Percentiles rank a stretch among this genome's conserved stretches.
Conservation (phyloP, 2,888 invertebrate species). For the Drosophila mimica region DNA sequence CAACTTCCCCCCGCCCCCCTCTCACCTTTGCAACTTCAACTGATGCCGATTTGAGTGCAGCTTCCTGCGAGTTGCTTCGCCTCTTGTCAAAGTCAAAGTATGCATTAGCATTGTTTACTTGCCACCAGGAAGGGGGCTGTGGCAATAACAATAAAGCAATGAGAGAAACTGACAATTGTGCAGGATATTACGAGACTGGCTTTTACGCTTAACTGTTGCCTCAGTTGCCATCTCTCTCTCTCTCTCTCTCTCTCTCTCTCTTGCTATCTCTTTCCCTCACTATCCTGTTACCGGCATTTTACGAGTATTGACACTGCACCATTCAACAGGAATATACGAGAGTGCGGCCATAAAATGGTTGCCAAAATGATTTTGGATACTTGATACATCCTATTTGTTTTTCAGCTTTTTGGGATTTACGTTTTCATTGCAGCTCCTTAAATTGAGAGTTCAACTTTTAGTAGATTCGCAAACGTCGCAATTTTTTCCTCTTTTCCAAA, state of each 20-base stretch:
- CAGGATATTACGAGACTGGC: slow-evolving; percentile 65
- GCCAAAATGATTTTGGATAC: slow-evolving; percentile 26
- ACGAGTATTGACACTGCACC: slow-evolving; percentile 41
- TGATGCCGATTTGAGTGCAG: slow-evolving; percentile 28
- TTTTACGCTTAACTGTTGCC: slow-evolving; percentile 47
- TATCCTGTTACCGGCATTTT: slow-evolving; percentile 19
- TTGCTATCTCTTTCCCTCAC: background rate
- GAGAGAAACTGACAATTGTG: slow-evolving; percentile 60
- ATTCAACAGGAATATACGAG: slow-evolving; percentile 13
- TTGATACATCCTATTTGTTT: slow-evolving; percentile 32
- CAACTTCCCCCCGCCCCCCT: background rate
- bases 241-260: background rate
- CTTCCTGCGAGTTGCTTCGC: slow-evolving; percentile 26
- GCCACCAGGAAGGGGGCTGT: slow-evolving; percentile 16
- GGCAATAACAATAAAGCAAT: slow-evolving; percentile 59
- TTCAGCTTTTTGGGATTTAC: background rate
- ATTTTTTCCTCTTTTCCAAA: background rate
- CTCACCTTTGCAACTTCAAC: slow-evolving; percentile 4
- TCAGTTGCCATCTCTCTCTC: slow-evolving; percentile 5
- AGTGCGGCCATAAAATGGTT: slow-evolving; percentile 25
- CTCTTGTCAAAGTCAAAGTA: slow-evolving; percentile 50
- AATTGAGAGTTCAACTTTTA: slow-evolving; percentile 20
- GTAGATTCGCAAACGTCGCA: background rate
- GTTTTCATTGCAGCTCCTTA: background rate
- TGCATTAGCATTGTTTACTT: slow-evolving; percentile 77